Evolutionary conservation across 2,113 vertebrate species (phyloP), one percentile per base, ranked within the genome.

Genomic region (Apeltes quadracus): DNA sequence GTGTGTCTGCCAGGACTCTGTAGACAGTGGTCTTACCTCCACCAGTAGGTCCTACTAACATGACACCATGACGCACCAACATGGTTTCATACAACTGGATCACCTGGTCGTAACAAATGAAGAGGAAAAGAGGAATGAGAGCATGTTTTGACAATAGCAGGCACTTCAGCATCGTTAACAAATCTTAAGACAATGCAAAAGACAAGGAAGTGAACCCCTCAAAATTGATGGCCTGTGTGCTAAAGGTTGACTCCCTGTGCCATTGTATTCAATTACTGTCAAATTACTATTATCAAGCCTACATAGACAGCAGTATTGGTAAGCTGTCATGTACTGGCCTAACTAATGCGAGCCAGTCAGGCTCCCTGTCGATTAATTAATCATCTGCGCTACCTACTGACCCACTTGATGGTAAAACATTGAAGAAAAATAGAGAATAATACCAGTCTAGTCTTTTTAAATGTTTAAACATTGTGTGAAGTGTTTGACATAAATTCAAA

Each of bases 71-170:
- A 32, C 95, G 95, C 39, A 96, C 95, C 25, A 96, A 84, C 95
- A 97, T 96, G 10, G 95, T 96, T 89, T 97, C 95, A 36, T 95
- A 97, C 22, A 96, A 85, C 59, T 96, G 95, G 74, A 96, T 96
- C 32, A 96, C 94, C 89, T 91, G 62, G 20, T 69, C 11, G 46
- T 3, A 46, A 15, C n/a, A 54, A 46, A 65, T 61, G 55, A 67
- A 18, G 12, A 20, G 10, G 5, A 44, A 23, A 34, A 15, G 9
- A 25, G 12, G 38, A 34, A 57, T 10, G 32, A 23, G 53, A 5
- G 29, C n/a, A 34, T 22, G 29, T 61, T 53, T 62, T 29, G 11
- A 61, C 5, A 1, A 25, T 13, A 16, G 29, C 7, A 5, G 25
- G 10, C 10, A n/a, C 8, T 34, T 22, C 48, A 64, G 34, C 32